A percentile compares a stretch with the other conserved stretches of the same genome.
Evolutionary conservation across 2,113 vertebrate genomes (phyloP).

Genomic region (Cavia aperea): DNA sequence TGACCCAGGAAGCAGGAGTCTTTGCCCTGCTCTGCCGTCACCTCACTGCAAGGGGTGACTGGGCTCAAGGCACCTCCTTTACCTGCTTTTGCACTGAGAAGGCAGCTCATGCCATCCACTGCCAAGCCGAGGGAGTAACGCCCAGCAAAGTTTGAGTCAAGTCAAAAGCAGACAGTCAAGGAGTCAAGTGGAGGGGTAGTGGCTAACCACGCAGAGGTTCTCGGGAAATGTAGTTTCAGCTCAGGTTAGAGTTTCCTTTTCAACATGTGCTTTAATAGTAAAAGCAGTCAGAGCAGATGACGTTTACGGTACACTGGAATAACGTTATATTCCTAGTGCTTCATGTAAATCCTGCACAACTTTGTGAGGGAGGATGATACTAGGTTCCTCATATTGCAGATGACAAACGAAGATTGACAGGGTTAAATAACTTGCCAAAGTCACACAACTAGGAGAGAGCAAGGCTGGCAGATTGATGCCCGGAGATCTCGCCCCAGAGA

Average conservation of each 20-base stretch:
- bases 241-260: constrained; percentile 6
- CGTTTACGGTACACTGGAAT: background rate
- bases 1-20: background rate
- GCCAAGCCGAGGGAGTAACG: background rate
- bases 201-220: background rate
- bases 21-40: background rate
- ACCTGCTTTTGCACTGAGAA: background rate
- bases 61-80: background rate
- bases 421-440: background rate
- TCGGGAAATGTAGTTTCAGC: background rate
- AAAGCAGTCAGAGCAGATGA: background rate
- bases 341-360: background rate
- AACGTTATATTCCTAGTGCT: background rate
- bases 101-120: background rate
- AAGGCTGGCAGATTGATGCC: background rate
- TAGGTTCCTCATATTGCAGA: background rate
- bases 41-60: background rate
- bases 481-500: background rate
- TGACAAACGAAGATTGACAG: background rate
- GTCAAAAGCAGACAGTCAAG: background rate
- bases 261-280: background rate
- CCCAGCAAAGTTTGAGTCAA: background rate
- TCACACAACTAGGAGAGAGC: background rate
- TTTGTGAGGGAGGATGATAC: background rate
- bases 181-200: background rate